These are phyloP conservation scores for Rissa tridactyla DNA, from an alignment of 2,113 vertebrate genomes.

Conservation along the genomic window DNA sequence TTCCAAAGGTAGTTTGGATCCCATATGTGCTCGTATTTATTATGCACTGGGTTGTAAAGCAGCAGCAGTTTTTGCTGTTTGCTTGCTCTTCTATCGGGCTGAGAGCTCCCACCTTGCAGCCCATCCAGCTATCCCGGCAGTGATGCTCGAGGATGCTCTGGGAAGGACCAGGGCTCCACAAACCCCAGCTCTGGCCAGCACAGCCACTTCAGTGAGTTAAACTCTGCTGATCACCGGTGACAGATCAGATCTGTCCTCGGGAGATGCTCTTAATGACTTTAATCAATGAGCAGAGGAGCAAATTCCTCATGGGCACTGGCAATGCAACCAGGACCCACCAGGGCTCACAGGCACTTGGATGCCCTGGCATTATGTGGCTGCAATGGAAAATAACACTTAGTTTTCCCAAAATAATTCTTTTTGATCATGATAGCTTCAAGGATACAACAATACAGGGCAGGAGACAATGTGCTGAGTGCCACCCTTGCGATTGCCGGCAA, in stretches of 20 bases:
- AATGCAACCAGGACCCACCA: background rate
- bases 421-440: background rate
- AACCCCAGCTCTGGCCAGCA: background rate
- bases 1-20: background rate
- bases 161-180: background rate
- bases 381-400: background rate
- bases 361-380: background rate
- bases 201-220: background rate
- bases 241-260: background rate
- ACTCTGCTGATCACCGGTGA: background rate
- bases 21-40: background rate
- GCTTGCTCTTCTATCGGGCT: background rate
- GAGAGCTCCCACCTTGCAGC: background rate
- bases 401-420: background rate
- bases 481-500: background rate
- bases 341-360: background rate
- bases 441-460: background rate
- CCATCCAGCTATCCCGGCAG: background rate
- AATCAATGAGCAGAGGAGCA: background rate
- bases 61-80: background rate
- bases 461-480: background rate
- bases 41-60: background rate
- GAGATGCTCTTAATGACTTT: background rate
- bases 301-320: fast-evolving
- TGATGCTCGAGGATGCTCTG: background rate